Evolutionary conservation across 2,113 vertebrate species (phyloP), one percentile per base, ranked within the genome.

Genomic region (Pelecanoides urinatrix): DNA sequence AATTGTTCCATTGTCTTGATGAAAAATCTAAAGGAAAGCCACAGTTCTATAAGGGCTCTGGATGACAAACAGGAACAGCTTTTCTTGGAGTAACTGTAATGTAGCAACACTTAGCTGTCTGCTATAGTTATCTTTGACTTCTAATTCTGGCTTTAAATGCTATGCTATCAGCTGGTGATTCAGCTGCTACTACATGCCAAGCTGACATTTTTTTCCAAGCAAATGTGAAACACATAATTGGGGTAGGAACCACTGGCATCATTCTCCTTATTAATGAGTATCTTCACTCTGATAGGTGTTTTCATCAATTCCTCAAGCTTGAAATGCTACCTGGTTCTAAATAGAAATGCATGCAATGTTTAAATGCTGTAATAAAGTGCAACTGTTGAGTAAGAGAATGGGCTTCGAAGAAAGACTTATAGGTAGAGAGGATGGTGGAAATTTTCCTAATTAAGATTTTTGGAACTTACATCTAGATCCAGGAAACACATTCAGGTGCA

Each of bases 151-250:
- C 77, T 93, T 91, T 81, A 81, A 92, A 89, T 44, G 89, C 80
- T 89, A 52, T 53, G 91, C 80, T 94, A 47, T 94, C 87, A 94
- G 81, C 86, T 94, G 87, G 77, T 95, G 96, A 92, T 89, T 96
- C 93, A 96, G 93, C 87, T 92, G 95, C 80, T 94, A 95, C 93
- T 92, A 96, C 80, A 52, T 72, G 80, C 93, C 77, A 92, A 86
- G 65, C 47, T 81, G 75, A 55, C 10, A 4, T 65, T 47, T 76
- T 71, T 85, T 91, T 38, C 62, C 36, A 91, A 90, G 75, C 47
- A 92, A 92, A 93, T 42, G 40, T 52, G 52, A 95, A 87, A 91
- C 77, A 73, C 21, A 10, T 74, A 89, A 87, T 10, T 68, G 47
- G 40, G 27, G 13, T 65, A 71, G 84, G 44, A 87, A 92, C 34